Base-by-base conservation (phyloP, 1,140 invertebrate genomes). In the Calliopsis andreniformis region DNA sequence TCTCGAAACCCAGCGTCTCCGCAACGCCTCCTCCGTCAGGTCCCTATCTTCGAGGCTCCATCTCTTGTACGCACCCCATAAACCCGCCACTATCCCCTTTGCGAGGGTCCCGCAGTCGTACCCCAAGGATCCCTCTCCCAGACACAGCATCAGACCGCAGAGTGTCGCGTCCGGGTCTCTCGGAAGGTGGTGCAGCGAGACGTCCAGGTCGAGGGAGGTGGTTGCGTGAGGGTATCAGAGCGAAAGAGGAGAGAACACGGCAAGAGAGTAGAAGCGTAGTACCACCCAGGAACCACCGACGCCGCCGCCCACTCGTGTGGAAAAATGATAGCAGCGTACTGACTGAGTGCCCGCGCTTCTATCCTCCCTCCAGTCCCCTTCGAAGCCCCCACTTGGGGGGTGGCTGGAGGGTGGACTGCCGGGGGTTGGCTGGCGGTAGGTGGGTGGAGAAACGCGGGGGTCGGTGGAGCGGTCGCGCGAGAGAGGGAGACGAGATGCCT, bases 381-480 rank as follows among this genome's bases (percentile, higher is more conserved):
- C 43, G 23, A 39, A 58, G 39, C 56, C 51, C 30, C 45, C 47
- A 35, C 55, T n/a, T n/a, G n/a, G 75, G 82, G 80, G 73, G 83
- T 53, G 78, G 87, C 86, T 87, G 91, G 90, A 89, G 90, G 82
- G 72, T 82, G 77, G 88, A 88, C 67, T 56, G 70, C 43, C 59
- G 66, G 51, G 58, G 79, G 80, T 39, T 61, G 55, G 72, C 66
- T 69, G 43, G 58, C 55, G 59, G 32, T 49, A 56, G 45, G 66
- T 59, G 61, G 61, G 43, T 61, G 39, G 49, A 62, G 76, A 47
- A 71, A 72, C 68, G 59, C 58, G 69, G 39, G 64, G 59, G 62
- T 25, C 7, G 53, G 59, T 30, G 63, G 35, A 47, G 59, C 14
- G 49, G 47, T 3, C 35, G 63, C 51, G 53, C 35, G 5, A 32